A percentile compares a stretch with the other conserved stretches of the same genome.
These are phyloP conservation scores for Polydrusus cervinus DNA, from an alignment of 2,888 invertebrate species.

Conservation along the genomic window DNA sequence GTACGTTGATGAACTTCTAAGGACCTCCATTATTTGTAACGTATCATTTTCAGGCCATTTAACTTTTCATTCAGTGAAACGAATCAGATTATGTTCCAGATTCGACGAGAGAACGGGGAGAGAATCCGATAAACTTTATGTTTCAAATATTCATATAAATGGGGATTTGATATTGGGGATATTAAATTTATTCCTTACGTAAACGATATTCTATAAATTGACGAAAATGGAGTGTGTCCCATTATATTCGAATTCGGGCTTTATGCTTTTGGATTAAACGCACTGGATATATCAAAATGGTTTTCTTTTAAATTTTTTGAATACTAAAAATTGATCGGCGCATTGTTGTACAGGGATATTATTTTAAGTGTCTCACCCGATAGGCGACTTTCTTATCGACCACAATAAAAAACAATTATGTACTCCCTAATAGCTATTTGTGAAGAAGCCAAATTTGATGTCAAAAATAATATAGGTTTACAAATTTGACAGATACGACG, in stretches of 20 bases:
- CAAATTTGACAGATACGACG: too few species aligned
- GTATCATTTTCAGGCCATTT: constrained; percentile 34
- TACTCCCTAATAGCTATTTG: too few species aligned
- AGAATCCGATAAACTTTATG: constrained; percentile 43
- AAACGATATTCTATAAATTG: constrained; percentile 23
- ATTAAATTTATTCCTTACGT: constrained; percentile 39
- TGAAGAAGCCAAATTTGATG: too few species aligned
- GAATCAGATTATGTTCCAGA: constrained; percentile 37
- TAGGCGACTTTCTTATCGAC: too few species aligned
- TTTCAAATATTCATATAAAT: constrained; percentile 36
- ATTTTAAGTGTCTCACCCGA: too few species aligned
- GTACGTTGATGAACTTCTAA: too few species aligned
- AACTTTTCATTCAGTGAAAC: constrained; percentile 44
- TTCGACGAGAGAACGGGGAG: constrained; percentile 35
- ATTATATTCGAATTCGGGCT: background rate
- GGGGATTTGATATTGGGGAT: constrained; percentile 39
- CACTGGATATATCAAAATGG: too few species aligned
- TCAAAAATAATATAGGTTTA: too few species aligned
- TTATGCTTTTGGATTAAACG: background rate
- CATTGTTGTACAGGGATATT: too few species aligned
- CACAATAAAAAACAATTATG: too few species aligned
- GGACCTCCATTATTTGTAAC: constrained; percentile 36
- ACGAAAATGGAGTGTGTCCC: constrained; percentile 2
- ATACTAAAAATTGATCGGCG: too few species aligned
- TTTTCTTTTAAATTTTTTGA: too few species aligned